Conservation (phyloP, 2,113 vertebrate genomes). For the Motacilla tschutschensis region DNA sequence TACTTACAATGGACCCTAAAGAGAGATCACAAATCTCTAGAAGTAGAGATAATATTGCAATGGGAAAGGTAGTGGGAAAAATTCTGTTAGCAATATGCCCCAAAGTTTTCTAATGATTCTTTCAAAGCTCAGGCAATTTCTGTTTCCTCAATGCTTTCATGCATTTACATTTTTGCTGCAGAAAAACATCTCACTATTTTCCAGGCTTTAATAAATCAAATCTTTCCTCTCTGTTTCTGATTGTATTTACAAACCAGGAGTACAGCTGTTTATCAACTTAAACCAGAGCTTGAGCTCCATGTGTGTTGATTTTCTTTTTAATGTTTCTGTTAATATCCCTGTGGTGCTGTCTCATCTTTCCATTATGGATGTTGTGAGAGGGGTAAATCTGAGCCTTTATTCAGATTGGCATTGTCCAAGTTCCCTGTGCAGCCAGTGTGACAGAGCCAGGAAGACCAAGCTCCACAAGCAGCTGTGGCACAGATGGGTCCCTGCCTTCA, state of each 20-base stretch:
- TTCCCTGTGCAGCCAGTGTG: rapidly evolving
- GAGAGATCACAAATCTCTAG: background rate
- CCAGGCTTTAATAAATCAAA: background rate
- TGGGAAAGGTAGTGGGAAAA: background rate
- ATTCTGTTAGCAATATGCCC: background rate
- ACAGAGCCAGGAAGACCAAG: rapidly evolving
- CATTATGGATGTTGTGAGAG: background rate
- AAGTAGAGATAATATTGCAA: background rate
- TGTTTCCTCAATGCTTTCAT: background rate
- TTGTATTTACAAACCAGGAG: background rate
- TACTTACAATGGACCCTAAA: background rate
- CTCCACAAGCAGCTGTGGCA: rapidly evolving
- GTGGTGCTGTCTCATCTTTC: background rate
- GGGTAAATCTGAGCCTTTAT: background rate
- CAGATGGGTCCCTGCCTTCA: rapidly evolving
- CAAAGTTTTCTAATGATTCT: background rate
- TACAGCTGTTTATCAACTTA: background rate
- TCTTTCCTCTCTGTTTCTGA: background rate
- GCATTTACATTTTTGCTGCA: background rate
- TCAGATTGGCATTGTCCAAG: rapidly evolving
- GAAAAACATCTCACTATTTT: background rate
- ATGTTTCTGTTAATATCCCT: rapidly evolving
- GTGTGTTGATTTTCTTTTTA: background rate
- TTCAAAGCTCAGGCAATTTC: background rate
- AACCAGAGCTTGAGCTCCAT: background rate